A percentile compares a stretch with the other conserved stretches of the same genome.
These are phyloP conservation scores for Strigamia crassipes DNA, from an alignment of 2,888 invertebrate species.

Conservation along the genomic window DNA sequence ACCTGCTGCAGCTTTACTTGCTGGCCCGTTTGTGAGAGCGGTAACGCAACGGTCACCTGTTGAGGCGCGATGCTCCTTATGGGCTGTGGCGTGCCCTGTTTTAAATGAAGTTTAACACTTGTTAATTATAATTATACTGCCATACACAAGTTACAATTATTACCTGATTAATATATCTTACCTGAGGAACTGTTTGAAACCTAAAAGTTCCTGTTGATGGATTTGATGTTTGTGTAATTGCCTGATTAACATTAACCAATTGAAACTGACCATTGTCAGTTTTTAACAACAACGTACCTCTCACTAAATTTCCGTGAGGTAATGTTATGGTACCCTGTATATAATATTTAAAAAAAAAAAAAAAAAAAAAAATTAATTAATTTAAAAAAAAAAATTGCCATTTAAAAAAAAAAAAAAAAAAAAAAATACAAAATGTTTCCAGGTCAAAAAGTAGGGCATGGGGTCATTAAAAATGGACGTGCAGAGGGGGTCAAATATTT, in stretches of 20 bases:
- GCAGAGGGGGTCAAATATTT: background rate
- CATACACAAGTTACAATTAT: background rate
- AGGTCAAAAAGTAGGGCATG: conserved; percentile 6
- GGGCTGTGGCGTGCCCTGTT: conserved; percentile 46
- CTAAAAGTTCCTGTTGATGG: conserved; percentile 65
- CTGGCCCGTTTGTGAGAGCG: conserved; percentile 50
- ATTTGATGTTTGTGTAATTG: conserved; percentile 55
- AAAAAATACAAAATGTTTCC: conserved; percentile 32
- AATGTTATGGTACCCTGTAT: conserved; percentile 67
- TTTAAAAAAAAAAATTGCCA: conserved; percentile 50
- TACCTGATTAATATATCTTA: conserved; percentile 35
- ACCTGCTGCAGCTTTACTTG: conserved; percentile 50
- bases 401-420: conserved; percentile 23
- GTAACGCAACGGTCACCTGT: conserved; percentile 52
- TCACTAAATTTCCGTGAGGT: conserved; percentile 76
- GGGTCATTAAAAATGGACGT: background rate
- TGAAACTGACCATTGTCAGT: conserved; percentile 97
- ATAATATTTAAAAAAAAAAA: no score
- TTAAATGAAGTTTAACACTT: background rate
- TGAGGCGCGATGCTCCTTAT: conserved; percentile 51
- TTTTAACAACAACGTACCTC: conserved; percentile 87
- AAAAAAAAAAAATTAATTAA: conserved; percentile 46
- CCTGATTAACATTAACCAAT: conserved; percentile 84
- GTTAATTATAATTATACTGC: background rate
- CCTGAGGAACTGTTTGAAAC: conserved; percentile 76